Base-by-base conservation (phyloP, 2,797 vertebrate species). In the Parotocinclus haroldoi region DNA sequence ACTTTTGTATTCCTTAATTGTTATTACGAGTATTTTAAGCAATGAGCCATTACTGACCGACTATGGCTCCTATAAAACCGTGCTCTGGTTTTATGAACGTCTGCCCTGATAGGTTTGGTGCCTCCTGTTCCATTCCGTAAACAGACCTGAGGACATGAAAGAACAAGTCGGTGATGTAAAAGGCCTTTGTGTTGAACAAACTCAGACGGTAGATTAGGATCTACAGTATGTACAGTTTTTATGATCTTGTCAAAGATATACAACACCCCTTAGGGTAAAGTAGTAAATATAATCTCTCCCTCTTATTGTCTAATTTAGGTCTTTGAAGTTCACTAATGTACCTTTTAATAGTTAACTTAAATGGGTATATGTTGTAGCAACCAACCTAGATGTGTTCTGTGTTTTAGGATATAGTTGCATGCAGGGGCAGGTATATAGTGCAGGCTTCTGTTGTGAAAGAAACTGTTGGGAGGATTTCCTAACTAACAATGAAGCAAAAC, bases 171-270 rank as follows among this genome's bases (percentile, higher is more conserved):
- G 57, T 67, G 71, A 77, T 63, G 68, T 71, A 71, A 75, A 78
- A 13, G 58, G 49, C 74, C 14, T 45, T 71, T 44, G 39, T 72
- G 66, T 90, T 90, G 88, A 89, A 79, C 86, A 87, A 82, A 69
- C 79, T 84, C 81, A 40, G 62, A 80, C 75, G 77, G 83, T 88
- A 90, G 90, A 92, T 81, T 76, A 76, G 50, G 66, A 73, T 77
- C 75, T 59, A 56, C 62, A 60, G 66, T 57, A 71, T 67, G 66
- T 75, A 5, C 70, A 88, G 88, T 89, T 84, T 85, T 90, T 90
- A 91, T 90, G 88, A 89, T 76, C 87, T 90, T 84, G 89, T 93
- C 91, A 75, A 89, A 92, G 91, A 91, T 92, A 91, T 90, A 93
- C 92, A 86, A 88, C 84, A 74, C 87, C 88, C 90, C 86, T 85